Percentiles rank a stretch among this genome's conserved stretches.
Conservation (phyloP, 2,888 invertebrate species). For the Drosophila sordidapex region DNA sequence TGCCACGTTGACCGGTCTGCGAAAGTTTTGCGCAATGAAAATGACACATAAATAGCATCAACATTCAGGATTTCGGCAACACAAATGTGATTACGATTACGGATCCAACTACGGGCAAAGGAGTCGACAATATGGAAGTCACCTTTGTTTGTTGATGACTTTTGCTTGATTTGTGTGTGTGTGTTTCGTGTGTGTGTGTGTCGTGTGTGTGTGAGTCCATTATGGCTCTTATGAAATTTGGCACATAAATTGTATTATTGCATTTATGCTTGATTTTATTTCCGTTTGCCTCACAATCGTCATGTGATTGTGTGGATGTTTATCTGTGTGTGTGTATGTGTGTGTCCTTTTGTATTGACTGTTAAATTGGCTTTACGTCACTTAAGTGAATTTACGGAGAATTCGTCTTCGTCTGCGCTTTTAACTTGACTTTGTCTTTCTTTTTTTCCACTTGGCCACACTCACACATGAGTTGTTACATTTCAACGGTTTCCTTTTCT, state of each 20-base stretch:
- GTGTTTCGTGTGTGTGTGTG: slow-evolving; percentile 23
- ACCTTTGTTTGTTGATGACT: slow-evolving; percentile 74
- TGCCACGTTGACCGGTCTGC: slow-evolving; percentile 59
- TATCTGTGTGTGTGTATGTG: slow-evolving; percentile 21
- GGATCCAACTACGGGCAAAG: slow-evolving; percentile 14
- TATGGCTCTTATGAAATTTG: slow-evolving; percentile 74
- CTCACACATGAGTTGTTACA: slow-evolving; percentile 43
- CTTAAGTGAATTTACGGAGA: slow-evolving; percentile 68
- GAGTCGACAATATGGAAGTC: slow-evolving; percentile 49
- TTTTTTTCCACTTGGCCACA: slow-evolving; percentile 5
- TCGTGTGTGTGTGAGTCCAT: slow-evolving; percentile 60
- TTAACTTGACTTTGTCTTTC: slow-evolving; percentile 27
- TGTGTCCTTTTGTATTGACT: slow-evolving; percentile 58
- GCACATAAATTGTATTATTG: slow-evolving; percentile 81
- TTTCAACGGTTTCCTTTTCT: slow-evolving; percentile 67
- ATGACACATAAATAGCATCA: slow-evolving; percentile 77
- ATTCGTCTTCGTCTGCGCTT: slow-evolving; percentile 62
- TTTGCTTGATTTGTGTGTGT: slow-evolving; percentile 58
- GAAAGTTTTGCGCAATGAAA: slow-evolving; percentile 59
- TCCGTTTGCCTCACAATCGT: slow-evolving; percentile 72
- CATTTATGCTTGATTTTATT: slow-evolving; percentile 81
- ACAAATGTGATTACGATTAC: slow-evolving; percentile 77
- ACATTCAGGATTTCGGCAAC: slow-evolving; percentile 56
- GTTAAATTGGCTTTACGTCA: slow-evolving; percentile 75
- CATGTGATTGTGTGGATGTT: slow-evolving; percentile 61